phyloP scores from a whole-genome alignment of 2,888 invertebrate genomes.

The Sclerodermus sp. region DNA sequence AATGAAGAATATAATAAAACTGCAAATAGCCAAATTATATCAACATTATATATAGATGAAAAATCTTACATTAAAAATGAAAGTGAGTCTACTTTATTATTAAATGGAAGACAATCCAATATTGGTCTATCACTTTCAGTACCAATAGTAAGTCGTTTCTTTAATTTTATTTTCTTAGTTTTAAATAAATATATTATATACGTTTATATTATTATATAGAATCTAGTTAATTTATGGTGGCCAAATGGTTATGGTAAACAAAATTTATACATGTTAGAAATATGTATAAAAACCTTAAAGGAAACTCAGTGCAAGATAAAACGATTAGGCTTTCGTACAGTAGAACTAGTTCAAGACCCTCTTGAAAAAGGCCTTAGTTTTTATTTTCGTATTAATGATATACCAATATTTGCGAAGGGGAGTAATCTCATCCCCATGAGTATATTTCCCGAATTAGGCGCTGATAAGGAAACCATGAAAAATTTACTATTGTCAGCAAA shows the following conservation, averaged over 20 bases:
- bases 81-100: slow-evolving; percentile 5
- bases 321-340: slow-evolving; percentile 81
- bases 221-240: slow-evolving; percentile 79
- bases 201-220: slow-evolving; percentile 43
- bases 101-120: slow-evolving; percentile 12
- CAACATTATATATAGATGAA: slow-evolving; percentile 19
- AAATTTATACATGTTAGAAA: slow-evolving; percentile 70
- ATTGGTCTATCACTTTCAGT: slow-evolving; percentile 27
- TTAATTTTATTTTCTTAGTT: not conserved
- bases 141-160: slow-evolving; percentile 28
- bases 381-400: slow-evolving; percentile 82
- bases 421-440: slow-evolving; percentile 91
- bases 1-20: not conserved
- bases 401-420: slow-evolving; percentile 92
- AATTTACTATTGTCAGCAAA: slow-evolving; percentile 70
- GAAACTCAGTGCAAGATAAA: slow-evolving; percentile 60
- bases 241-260: slow-evolving; percentile 90
- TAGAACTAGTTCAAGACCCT: slow-evolving; percentile 78
- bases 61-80: slow-evolving; percentile 10
- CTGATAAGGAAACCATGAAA: slow-evolving; percentile 62
- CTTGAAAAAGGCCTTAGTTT: slow-evolving; percentile 74
- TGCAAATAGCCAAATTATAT: slow-evolving; percentile 16
- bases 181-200: not conserved
- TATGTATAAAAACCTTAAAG: slow-evolving; percentile 57
- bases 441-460: slow-evolving; percentile 76